Evolutionary conservation across 1,140 invertebrate species (phyloP).

Genomic region (Pseudomyrmex flavicornis): DNA sequence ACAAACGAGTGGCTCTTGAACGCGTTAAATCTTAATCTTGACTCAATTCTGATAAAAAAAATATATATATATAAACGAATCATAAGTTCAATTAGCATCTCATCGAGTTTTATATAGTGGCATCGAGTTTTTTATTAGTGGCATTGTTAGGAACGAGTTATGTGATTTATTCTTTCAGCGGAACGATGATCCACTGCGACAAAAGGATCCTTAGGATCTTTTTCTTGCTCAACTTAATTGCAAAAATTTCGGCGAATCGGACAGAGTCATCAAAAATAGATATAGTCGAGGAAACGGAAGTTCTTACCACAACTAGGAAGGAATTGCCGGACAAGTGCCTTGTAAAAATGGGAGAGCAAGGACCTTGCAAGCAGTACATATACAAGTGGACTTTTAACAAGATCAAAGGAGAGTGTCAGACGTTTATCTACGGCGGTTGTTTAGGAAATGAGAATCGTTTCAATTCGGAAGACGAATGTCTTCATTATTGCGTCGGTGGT

Average conservation of each 20-base stretch:
- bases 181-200: slow-evolving; percentile 77
- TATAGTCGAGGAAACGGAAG: slow-evolving; percentile 68
- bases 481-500: slow-evolving; percentile 87
- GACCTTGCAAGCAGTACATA: slow-evolving; percentile 89
- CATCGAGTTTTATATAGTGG: not conserved
- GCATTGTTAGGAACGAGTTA: not conserved
- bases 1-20: not conserved
- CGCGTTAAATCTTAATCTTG: not conserved
- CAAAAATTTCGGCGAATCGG: slow-evolving; percentile 65
- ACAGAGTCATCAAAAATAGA: slow-evolving; percentile 75
- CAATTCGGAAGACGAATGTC: slow-evolving; percentile 89
- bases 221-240: slow-evolving; percentile 70
- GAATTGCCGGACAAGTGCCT: slow-evolving; percentile 80
- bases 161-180: slow-evolving; percentile 68
- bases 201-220: slow-evolving; percentile 79
- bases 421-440: slow-evolving; percentile 92
- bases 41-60: slow-evolving; percentile 17
- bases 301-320: slow-evolving; percentile 70
- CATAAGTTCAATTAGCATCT: slow-evolving; percentile 15
- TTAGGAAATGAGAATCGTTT: slow-evolving; percentile 92
- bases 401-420: slow-evolving; percentile 87
- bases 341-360: slow-evolving; percentile 84
- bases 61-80: not conserved
- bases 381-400: slow-evolving; percentile 91
- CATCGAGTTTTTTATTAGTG: slow-evolving; percentile 1